These are phyloP conservation scores for Hymenochirus boettgeri DNA, from an alignment of 2,113 vertebrate species.

Conservation along the genomic window DNA sequence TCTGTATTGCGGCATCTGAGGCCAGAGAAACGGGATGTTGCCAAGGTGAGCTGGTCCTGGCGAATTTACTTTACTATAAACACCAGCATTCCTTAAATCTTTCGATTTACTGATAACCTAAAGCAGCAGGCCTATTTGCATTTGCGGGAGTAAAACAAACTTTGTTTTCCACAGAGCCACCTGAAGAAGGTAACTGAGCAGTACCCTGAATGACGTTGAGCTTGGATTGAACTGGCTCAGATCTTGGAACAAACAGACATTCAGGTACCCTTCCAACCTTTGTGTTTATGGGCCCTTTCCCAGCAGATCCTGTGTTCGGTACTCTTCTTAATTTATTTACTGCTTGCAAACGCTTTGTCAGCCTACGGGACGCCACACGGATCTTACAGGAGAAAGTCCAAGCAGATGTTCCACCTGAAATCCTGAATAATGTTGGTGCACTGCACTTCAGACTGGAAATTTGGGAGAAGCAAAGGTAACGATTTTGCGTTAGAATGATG, in stretches of 20 bases:
- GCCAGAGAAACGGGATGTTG: constrained; percentile 96
- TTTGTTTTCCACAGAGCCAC: constrained; percentile 76
- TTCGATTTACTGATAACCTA: too few species aligned
- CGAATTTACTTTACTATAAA: too few species aligned
- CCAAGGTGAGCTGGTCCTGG: constrained; percentile 73
- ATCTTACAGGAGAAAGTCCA: constrained; percentile 98
- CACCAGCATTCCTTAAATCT: too few species aligned
- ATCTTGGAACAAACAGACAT: constrained; percentile 98
- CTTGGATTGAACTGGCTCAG: constrained; percentile 96
- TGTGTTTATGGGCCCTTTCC: too few species aligned
- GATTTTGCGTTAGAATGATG: neutral
- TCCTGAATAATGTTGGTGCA: constrained; percentile 94
- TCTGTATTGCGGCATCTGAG: constrained; percentile 94
- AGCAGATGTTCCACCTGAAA: constrained; percentile 95
- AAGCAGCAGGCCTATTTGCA: too few species aligned
- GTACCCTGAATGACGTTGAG: constrained; percentile 95
- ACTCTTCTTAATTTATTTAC: too few species aligned
- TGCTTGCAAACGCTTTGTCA: constrained; percentile 79
- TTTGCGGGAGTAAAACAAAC: too few species aligned
- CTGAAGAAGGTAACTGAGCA: constrained; percentile 97
- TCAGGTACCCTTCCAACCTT: constrained; percentile 64
- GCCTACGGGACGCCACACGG: constrained; percentile 96
- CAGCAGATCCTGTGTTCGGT: too few species aligned
- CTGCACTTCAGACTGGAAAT: constrained; percentile 95
- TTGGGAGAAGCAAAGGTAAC: constrained; percentile 92